Conservation (phyloP, 2,888 invertebrate species). For the Lycia hirtaria region DNA sequence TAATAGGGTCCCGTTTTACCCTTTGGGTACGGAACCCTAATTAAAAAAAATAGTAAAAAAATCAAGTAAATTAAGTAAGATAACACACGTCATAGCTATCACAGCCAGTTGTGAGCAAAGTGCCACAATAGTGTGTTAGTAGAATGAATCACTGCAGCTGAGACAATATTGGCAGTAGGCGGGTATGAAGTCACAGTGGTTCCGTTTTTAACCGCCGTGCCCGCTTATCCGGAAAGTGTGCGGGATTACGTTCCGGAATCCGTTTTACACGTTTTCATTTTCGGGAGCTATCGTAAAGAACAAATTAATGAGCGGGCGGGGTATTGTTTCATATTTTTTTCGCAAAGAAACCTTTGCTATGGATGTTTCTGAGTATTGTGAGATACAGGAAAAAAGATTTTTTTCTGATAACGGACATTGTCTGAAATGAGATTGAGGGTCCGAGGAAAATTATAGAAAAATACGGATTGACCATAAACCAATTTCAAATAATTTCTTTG, state of each 20-base stretch:
- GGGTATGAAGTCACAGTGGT: conserved; percentile 11
- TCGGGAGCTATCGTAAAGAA: conserved; percentile 36
- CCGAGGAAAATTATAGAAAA: background rate
- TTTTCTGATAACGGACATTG: conserved; percentile 10
- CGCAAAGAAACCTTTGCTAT: conserved; percentile 8
- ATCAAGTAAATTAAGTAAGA: background rate
- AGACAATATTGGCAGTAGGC: background rate
- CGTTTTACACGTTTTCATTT: conserved; percentile 41
- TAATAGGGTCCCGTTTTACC: too few species aligned
- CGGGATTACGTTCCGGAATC: conserved; percentile 38
- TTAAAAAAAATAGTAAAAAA: too few species aligned
- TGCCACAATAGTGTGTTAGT: background rate
- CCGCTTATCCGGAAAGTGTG: conserved; percentile 40
- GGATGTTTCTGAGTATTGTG: conserved; percentile 11
- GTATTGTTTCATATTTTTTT: conserved; percentile 35
- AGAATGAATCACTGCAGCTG: background rate
- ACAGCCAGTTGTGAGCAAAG: background rate
- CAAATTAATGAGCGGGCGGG: conserved; percentile 32
- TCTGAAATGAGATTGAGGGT: background rate
- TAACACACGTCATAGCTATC: background rate
- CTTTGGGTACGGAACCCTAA: too few species aligned
- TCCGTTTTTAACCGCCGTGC: conserved; percentile 39
- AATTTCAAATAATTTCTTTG: background rate
- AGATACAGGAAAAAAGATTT: conserved; percentile 12
- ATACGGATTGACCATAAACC: background rate